A percentile compares a stretch with the other conserved stretches of the same genome.
phyloP scores from a whole-genome alignment of 2,797 vertebrate genomes.

The Ceryle rudis region DNA sequence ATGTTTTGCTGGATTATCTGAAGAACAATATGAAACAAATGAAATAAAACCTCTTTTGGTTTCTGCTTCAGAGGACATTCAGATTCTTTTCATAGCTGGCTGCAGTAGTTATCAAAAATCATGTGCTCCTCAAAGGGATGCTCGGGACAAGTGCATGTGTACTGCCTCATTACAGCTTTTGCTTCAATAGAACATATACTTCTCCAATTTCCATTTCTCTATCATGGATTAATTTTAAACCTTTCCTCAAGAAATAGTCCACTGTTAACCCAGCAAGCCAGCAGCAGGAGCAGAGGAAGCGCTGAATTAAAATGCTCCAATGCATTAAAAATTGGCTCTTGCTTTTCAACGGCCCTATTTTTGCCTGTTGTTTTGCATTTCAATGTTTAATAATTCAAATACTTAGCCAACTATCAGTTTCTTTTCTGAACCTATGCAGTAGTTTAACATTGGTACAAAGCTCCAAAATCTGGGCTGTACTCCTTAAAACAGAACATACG shows the following conservation, averaged over 20 bases:
- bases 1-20: background rate
- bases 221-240: background rate
- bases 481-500: background rate
- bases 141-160: background rate
- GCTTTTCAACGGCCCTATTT: background rate
- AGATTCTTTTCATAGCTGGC: background rate
- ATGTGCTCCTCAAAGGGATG: background rate
- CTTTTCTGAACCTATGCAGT: background rate
- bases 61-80: background rate
- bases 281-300: background rate
- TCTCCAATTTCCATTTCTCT: background rate
- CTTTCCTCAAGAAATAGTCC: background rate
- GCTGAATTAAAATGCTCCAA: background rate
- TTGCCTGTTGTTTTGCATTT: background rate
- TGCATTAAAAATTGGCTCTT: background rate
- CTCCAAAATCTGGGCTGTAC: background rate
- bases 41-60: background rate
- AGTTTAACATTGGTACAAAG: background rate
- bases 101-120: background rate
- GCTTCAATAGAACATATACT: background rate
- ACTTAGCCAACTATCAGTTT: background rate
- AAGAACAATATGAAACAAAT: background rate
- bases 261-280: background rate
- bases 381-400: background rate
- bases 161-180: background rate